A percentile compares a stretch with the other conserved stretches of the same genome.
phyloP scores from a whole-genome alignment of 2,797 vertebrate species.

The Macropodus opercularis region DNA sequence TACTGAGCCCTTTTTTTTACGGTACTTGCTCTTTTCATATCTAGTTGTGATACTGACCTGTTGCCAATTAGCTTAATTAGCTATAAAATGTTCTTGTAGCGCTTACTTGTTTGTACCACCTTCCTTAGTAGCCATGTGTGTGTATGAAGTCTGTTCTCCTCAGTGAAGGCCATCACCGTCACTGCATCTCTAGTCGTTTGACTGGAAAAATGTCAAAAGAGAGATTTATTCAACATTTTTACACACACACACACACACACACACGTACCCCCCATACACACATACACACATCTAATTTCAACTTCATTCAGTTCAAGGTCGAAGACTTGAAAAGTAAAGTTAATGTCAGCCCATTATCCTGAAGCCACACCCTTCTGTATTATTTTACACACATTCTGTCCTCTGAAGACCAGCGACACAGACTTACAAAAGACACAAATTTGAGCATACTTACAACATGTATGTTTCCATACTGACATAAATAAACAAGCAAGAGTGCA shows the following conservation, averaged over 20 bases:
- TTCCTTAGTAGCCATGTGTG: no score
- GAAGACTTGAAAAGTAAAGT: conserved; percentile 47
- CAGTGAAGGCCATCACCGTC: no score
- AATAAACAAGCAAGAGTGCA: conserved; percentile 33
- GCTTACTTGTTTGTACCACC: no score
- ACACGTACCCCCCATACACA: conserved; percentile 1
- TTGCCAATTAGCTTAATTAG: no score
- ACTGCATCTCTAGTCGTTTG: no score
- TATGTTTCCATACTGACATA: conserved; percentile 20
- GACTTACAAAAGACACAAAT: conserved; percentile 9
- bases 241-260: not conserved
- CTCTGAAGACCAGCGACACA: conserved; percentile 17
- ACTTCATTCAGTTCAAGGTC: conserved; percentile 59
- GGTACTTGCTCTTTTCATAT: no score
- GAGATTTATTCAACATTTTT: no score
- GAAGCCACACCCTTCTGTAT: conserved; percentile 27
- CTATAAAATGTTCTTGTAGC: no score
- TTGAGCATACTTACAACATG: conserved; percentile 12
- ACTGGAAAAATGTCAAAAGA: no score
- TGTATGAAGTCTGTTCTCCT: no score
- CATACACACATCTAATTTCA: conserved; percentile 4
- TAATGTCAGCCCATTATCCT: conserved; percentile 48
- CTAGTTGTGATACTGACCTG: no score
- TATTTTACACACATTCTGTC: conserved; percentile 49
- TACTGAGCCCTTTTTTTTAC: no score